Conservation (phyloP, 2,113 vertebrate genomes). For the Myotis davidii region DNA sequence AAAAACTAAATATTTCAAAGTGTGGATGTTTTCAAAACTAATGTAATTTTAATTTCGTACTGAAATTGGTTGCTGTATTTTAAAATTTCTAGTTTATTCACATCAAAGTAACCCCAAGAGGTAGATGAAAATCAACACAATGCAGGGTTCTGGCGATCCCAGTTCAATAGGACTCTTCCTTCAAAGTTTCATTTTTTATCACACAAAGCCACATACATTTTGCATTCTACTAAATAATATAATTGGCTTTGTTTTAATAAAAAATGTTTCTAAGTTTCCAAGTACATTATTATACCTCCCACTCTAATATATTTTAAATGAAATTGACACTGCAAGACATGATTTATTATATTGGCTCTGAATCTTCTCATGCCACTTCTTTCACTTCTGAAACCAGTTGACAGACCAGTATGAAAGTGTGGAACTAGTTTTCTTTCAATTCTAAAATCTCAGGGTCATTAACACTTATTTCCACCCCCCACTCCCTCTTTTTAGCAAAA, state of each 20-base stretch:
- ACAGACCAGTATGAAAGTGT: not conserved
- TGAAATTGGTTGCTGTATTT: conserved; percentile 1
- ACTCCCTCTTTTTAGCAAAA: not conserved
- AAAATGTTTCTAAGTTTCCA: not conserved
- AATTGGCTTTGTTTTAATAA: conserved; percentile 8
- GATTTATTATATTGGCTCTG: not conserved
- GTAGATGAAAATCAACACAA: not conserved
- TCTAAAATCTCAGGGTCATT: not conserved
- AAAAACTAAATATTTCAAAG: not conserved
- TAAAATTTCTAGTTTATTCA: not conserved
- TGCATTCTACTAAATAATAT: not conserved
- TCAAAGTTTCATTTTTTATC: not conserved
- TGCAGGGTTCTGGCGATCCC: not conserved
- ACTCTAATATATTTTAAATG: not conserved
- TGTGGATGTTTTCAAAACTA: not conserved
- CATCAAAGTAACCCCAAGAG: not conserved
- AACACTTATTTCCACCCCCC: not conserved
- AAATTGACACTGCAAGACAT: not conserved
- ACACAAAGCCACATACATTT: not conserved
- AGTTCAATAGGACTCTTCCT: not conserved
- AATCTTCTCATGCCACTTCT: not conserved
- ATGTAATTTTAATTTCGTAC: not conserved
- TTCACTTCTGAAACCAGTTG: not conserved
- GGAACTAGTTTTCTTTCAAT: not conserved
- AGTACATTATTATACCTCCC: not conserved